These are phyloP conservation scores for Drosophila yakuba DNA, from an alignment of 1,140 invertebrate species.

Conservation along the genomic window DNA sequence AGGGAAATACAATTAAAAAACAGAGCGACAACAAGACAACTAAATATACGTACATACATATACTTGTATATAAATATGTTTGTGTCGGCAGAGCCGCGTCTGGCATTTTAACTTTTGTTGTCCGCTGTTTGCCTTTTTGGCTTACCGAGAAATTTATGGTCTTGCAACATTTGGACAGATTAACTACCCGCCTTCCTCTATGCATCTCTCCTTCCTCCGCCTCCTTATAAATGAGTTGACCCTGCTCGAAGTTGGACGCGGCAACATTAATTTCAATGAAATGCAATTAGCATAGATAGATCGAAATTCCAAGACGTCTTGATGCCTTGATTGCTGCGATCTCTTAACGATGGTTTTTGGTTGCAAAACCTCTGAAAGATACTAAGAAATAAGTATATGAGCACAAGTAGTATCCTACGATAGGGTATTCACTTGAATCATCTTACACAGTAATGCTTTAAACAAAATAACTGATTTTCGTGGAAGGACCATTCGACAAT, in stretches of 20 bases:
- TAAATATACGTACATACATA: no score
- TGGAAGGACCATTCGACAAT: no score
- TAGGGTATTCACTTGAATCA: background rate
- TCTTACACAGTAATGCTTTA: background rate
- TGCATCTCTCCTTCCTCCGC: no score
- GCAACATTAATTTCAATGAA: slow-evolving; percentile 49
- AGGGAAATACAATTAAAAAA: slow-evolving; percentile 14
- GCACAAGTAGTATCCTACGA: no score
- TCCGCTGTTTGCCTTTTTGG: slow-evolving; percentile 33
- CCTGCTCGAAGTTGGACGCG: slow-evolving; percentile 30
- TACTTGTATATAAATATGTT: background rate
- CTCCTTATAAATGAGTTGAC: slow-evolving; percentile 40
- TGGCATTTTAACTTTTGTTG: slow-evolving; percentile 48
- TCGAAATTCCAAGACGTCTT: slow-evolving; percentile 36
- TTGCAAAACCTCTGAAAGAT: background rate
- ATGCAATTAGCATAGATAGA: slow-evolving; percentile 50
- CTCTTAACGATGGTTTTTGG: background rate
- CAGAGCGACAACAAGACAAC: background rate
- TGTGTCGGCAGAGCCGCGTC: slow-evolving; percentile 57
- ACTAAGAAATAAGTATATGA: background rate
- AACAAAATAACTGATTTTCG: no score
- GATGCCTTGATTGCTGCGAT: slow-evolving; percentile 19
- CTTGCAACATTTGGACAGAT: slow-evolving; percentile 48
- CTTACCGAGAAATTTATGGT: slow-evolving; percentile 39
- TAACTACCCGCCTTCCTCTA: slow-evolving; percentile 6